Base-by-base conservation (phyloP, 2,888 invertebrate genomes). In the Lepeophtheirus nordmannii region DNA sequence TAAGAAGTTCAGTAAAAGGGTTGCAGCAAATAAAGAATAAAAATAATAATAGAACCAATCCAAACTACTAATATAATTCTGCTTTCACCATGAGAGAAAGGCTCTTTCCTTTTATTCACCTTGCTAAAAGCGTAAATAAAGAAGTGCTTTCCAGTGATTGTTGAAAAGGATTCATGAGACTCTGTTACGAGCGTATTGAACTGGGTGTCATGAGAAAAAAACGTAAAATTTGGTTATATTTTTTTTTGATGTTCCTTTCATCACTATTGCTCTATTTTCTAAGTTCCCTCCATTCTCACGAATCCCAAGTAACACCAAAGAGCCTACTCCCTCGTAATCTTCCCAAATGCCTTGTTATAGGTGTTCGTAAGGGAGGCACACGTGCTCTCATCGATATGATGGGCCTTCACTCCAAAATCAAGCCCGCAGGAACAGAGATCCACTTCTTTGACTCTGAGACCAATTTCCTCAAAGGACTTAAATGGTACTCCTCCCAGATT, bases 361-460 rank as follows among this genome's bases (percentile, higher is more conserved):
- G 94, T 8, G 93, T 91, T 1, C 90, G 94, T 74, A 94, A 94
- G 76, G 89, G 90, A 69, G 94, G 94, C 0, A 94, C 94, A 0
- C 79, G 94, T 69, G 94, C 94, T 0, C 79, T 96, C 17, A 78
- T 96, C 69, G 93, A 94, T 77, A 93, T 93, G 76, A 82, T 94
- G 69, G 82, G 90, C 71, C 81, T 96, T 62, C 96, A 97, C 78
- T 89, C 89, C 12, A 82, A 85, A 74, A 84, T 94, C 5, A 79
- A 88, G 64, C 92, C 92, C 0, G 89, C 90, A 10, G 89, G 90
- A 9, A 88, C 86, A n/a, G 92, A 92, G 76, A 85, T 91, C 1
- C 92, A 92, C 74, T 92, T 91, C 76, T 92, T 89, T 74, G 89
- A 89, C 76, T 81, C 83, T 70, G 86, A 83, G 75, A 72, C 74